A percentile compares a stretch with the other conserved stretches of the same genome.
Evolutionary conservation across 1,140 invertebrate species (phyloP).

Genomic region (Cherax destructor): DNA sequence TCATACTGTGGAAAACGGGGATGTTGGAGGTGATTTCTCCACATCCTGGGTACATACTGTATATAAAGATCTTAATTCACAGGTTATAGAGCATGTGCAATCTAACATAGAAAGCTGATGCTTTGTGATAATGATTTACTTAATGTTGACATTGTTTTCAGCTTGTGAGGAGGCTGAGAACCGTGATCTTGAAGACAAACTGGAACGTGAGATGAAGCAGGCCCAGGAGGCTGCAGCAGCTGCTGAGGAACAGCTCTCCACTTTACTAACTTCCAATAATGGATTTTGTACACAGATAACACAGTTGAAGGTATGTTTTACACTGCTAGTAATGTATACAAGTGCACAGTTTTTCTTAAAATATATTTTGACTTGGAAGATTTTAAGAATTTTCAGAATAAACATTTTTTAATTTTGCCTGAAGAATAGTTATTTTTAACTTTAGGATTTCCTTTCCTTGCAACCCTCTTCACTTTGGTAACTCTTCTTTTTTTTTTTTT

Average conservation of each 20-base stretch:
- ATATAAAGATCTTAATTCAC: no score
- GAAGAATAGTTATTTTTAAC: no score
- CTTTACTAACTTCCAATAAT: conserved; percentile 44
- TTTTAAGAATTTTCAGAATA: not conserved
- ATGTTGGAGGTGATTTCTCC: no score
- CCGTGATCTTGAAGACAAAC: conserved; percentile 50
- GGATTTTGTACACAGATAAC: conserved; percentile 68
- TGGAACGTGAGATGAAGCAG: conserved; percentile 39
- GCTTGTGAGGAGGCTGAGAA: conserved; percentile 66
- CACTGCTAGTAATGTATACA: no score
- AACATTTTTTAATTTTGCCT: not conserved
- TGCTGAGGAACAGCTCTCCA: conserved; percentile 19
- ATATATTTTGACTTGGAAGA: no score
- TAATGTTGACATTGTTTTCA: not conserved
- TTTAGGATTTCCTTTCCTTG: not conserved
- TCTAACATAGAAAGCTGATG: no score
- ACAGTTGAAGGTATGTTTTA: conserved; percentile 38
- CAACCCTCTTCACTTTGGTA: not conserved
- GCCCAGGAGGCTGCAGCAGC: conserved; percentile 27
- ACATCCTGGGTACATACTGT: no score
- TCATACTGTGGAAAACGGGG: no score
- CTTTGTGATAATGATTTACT: not conserved
- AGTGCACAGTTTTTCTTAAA: not conserved
- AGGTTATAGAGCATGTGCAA: no score
- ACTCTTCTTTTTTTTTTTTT: no score